A percentile compares a stretch with the other conserved stretches of the same genome.
Evolutionary conservation across 2,113 vertebrate species (phyloP).

Genomic region (Alligator sinensis): DNA sequence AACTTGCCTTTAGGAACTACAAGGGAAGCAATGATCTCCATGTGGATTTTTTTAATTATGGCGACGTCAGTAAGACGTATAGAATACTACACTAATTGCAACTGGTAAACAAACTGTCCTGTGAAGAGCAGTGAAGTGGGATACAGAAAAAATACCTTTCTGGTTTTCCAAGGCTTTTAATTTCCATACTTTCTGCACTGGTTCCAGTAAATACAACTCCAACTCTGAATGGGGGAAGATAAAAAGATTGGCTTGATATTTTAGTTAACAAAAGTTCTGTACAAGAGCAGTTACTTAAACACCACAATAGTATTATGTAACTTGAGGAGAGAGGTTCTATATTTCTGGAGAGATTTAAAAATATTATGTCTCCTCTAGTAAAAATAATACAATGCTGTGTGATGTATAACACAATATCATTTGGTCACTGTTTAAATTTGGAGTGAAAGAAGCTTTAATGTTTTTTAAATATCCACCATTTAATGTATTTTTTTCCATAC

Average conservation of each 20-base stretch:
- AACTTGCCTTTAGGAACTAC: background rate
- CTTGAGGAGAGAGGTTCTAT: background rate
- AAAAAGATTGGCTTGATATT: background rate
- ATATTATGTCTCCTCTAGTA: background rate
- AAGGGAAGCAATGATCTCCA: conserved; percentile 1
- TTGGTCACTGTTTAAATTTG: background rate
- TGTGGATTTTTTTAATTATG: background rate
- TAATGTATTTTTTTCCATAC: background rate
- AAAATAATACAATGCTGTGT: background rate
- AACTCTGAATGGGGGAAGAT: conserved; percentile 79
- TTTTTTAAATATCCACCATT: background rate
- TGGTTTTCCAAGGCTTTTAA: conserved; percentile 91
- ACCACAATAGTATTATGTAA: background rate
- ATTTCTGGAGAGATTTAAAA: background rate
- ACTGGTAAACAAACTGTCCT: background rate
- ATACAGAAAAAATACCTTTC: conserved; percentile 85
- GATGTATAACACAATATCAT: background rate
- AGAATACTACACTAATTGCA: background rate
- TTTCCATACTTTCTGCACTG: conserved; percentile 89
- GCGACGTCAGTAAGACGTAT: background rate
- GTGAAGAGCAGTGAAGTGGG: background rate
- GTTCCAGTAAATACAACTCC: conserved; percentile 90
- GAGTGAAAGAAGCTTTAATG: background rate
- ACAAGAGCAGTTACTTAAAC: background rate
- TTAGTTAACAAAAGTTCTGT: background rate